Conservation (phyloP, 2,888 invertebrate species). For the Hypolimnas misippus region DNA sequence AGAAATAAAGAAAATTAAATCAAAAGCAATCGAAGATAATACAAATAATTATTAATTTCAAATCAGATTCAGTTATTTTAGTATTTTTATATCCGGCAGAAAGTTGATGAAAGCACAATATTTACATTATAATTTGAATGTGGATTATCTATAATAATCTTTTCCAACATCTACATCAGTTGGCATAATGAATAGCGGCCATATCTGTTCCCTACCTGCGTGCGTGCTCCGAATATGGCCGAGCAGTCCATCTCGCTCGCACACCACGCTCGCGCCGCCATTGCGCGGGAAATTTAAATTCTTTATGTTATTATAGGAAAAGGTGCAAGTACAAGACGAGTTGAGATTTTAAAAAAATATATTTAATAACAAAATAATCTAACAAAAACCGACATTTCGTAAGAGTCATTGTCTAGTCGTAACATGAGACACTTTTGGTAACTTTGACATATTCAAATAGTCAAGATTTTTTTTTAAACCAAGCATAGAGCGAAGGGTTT, state of each 20-base stretch:
- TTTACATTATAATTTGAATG: not conserved
- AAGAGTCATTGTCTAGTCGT: no score
- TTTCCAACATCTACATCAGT: constrained; percentile 10
- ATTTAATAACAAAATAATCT: constrained; percentile 28
- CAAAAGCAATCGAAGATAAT: no score
- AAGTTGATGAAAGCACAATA: not conserved
- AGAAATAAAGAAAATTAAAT: no score
- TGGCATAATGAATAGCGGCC: constrained; percentile 64
- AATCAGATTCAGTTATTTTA: no score
- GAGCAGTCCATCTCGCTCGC: constrained; percentile 44
- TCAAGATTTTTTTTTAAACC: no score
- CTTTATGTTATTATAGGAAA: not conserved
- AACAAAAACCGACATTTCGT: constrained; percentile 18
- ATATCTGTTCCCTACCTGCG: constrained; percentile 63
- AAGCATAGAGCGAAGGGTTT: not conserved
- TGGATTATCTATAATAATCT: not conserved
- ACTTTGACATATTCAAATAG: no score
- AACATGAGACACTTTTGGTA: not conserved
- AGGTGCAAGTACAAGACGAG: constrained; percentile 1
- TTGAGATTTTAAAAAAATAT: constrained; percentile 10
- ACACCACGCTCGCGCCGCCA: constrained; percentile 28
- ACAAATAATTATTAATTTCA: no score
- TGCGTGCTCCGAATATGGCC: constrained; percentile 24
- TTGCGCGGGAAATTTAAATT: constrained; percentile 7
- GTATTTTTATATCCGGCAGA: not conserved